Evolutionary conservation across 2,888 invertebrate species (phyloP).

Genomic region (Ethmia dodecea): DNA sequence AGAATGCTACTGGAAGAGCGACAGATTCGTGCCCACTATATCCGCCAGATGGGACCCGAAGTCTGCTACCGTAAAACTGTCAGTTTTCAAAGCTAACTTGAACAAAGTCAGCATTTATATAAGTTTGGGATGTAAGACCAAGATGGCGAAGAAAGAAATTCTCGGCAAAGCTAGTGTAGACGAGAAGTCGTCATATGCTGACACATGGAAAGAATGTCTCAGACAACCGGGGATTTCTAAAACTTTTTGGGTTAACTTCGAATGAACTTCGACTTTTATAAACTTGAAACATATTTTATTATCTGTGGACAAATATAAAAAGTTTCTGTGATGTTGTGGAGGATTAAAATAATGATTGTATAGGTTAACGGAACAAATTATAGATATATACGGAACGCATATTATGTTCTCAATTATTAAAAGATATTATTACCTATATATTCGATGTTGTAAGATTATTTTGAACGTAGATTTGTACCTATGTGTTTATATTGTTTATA

Average conservation of each 20-base stretch:
- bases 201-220: constrained; percentile 80
- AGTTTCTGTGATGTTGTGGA: too few species aligned
- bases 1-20: constrained; percentile 83
- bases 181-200: constrained; percentile 74
- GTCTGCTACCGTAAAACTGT: constrained; percentile 79
- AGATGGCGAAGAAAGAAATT: constrained; percentile 82
- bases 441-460: too few species aligned
- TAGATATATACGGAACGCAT: too few species aligned
- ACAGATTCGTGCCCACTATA: constrained; percentile 84
- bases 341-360: too few species aligned
- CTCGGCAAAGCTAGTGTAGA: constrained; percentile 82
- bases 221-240: constrained; percentile 74
- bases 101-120: constrained; percentile 81
- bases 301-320: too few species aligned
- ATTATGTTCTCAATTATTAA: too few species aligned
- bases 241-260: constrained; percentile 79
- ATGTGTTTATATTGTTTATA: too few species aligned
- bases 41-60: constrained; percentile 86
- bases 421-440: too few species aligned
- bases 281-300: too few species aligned
- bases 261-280: too few species aligned
- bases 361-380: too few species aligned
- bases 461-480: too few species aligned
- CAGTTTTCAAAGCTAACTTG: constrained; percentile 79
- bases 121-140: constrained; percentile 81